A percentile compares a stretch with the other conserved stretches of the same genome.
These are phyloP conservation scores for Phenganax marumi DNA, from an alignment of 92 coral and sea anemone genomes.

Conservation along the genomic window DNA sequence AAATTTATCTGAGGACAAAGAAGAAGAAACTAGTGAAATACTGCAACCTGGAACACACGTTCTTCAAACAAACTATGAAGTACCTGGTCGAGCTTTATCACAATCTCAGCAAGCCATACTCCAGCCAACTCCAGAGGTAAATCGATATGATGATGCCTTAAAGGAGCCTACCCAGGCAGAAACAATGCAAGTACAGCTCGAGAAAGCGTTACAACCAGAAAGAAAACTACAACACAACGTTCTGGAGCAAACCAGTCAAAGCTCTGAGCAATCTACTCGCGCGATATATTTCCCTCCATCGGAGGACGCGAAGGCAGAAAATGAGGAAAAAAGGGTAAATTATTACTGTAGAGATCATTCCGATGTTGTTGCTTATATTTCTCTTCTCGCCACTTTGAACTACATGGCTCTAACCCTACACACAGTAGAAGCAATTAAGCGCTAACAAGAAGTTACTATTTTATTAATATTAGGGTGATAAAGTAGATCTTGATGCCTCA, in stretches of 20 bases:
- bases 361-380: too few relatives aligned
- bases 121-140: neutral
- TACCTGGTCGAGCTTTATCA: neutral
- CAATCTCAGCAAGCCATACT: neutral
- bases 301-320: neutral
- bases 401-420: neutral
- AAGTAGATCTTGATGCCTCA: constrained; percentile 19
- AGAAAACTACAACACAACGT: too few relatives aligned
- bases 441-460: neutral
- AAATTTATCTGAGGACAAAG: neutral
- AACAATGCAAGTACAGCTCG: neutral
- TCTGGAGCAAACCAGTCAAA: too few relatives aligned
- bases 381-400: too few relatives aligned
- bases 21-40: neutral
- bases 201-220: neutral
- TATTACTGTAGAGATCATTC: too few relatives aligned
- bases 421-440: neutral
- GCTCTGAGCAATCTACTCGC: neutral
- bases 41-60: too few relatives aligned
- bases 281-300: neutral
- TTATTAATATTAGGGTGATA: neutral
- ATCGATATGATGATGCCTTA: neutral
- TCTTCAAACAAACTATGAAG: too few relatives aligned
- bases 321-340: neutral
- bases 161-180: too few relatives aligned